These are phyloP conservation scores for Laspeyria flexula DNA, from an alignment of 2,888 invertebrate species.

Conservation along the genomic window DNA sequence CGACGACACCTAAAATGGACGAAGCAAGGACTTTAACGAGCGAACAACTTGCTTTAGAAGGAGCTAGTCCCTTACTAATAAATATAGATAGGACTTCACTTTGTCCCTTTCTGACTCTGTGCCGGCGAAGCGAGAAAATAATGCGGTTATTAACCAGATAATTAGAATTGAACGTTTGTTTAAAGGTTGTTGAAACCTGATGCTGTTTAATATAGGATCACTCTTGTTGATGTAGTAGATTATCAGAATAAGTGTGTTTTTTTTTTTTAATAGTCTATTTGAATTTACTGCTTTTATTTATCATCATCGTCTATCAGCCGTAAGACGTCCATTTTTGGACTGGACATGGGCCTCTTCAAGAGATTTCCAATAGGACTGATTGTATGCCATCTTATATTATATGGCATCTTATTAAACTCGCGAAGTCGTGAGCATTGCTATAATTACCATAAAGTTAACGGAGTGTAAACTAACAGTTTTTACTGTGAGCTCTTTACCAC, in stretches of 20 bases:
- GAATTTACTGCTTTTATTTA: too few species aligned
- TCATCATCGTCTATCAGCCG: too few species aligned
- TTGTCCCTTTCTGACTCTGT: constrained; percentile 26
- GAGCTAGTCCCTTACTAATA: constrained; percentile 49
- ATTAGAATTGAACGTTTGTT: constrained; percentile 13
- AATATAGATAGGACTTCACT: constrained; percentile 36
- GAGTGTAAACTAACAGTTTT: constrained; percentile 39
- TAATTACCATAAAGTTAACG: constrained; percentile 27
- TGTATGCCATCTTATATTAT: too few species aligned
- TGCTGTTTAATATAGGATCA: not conserved
- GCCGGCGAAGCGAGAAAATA: constrained; percentile 11
- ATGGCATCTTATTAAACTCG: not conserved
- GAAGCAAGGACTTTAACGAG: constrained; percentile 66
- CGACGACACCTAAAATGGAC: constrained; percentile 67
- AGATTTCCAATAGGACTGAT: too few species aligned
- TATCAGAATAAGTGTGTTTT: too few species aligned
- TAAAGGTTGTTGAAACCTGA: too few species aligned
- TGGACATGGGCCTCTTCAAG: too few species aligned
- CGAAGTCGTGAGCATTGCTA: not conserved
- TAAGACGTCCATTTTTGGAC: too few species aligned
- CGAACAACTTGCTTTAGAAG: constrained; percentile 50
- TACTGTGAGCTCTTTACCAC: constrained; percentile 36
- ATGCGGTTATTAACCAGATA: constrained; percentile 17
- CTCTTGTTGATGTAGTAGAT: too few species aligned
- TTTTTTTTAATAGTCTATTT: too few species aligned